Evolutionary conservation across 2,888 invertebrate genomes (phyloP).

Genomic region (Imbricaverruca yamaguchii): DNA sequence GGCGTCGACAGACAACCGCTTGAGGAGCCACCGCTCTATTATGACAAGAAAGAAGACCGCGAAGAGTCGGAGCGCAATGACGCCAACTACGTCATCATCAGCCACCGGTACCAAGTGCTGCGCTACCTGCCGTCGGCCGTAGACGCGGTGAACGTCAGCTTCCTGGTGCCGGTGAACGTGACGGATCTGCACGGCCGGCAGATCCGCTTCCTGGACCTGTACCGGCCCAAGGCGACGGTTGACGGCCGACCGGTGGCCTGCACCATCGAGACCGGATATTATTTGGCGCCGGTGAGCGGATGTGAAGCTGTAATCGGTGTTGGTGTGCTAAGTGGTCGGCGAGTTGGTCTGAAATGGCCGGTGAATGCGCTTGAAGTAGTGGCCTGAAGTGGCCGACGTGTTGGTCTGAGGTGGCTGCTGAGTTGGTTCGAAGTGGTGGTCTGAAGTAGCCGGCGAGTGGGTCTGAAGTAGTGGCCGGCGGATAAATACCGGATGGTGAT

Average conservation of each 20-base stretch:
- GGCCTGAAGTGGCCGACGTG: too few species aligned
- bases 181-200: background rate
- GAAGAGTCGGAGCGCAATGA: constrained; percentile 22
- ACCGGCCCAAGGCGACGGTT: background rate
- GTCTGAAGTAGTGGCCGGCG: too few species aligned
- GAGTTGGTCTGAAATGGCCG: too few species aligned
- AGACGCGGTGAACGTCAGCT: constrained; percentile 5
- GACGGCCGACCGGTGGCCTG: background rate
- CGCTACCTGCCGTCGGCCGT: constrained; percentile 17
- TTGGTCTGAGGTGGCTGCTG: too few species aligned
- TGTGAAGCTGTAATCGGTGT: background rate
- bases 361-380: too few species aligned
- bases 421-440: too few species aligned
- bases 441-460: too few species aligned
- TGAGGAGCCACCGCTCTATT: constrained; percentile 18
- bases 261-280: background rate
- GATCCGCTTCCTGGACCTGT: constrained; percentile 15
- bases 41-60: constrained; percentile 16
- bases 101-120: constrained; percentile 19
- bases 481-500: too few species aligned
- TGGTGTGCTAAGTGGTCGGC: too few species aligned
- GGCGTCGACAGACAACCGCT: constrained; percentile 1
- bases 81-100: constrained; percentile 4
- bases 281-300: background rate
- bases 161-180: constrained; percentile 21